Evolutionary conservation across 2,888 invertebrate species (phyloP), one percentile per base, ranked within the genome.

Genomic region (Argyresthia albistria): DNA sequence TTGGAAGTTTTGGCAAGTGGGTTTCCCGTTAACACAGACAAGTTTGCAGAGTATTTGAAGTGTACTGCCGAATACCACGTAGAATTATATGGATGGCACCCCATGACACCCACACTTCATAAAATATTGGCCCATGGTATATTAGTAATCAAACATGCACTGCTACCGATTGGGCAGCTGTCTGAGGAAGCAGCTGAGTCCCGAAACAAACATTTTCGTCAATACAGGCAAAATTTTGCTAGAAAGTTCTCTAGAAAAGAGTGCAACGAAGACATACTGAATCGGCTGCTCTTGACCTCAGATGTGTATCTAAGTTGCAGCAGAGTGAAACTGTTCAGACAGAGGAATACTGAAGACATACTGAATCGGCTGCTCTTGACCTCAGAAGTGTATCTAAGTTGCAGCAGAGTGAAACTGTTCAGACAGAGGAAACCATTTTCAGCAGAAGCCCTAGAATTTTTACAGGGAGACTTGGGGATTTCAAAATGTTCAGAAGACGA

Each of bases 51-150:
- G 7, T 63, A 57, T 56, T n/a, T n/a, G n/a, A n/a, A 43, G 10
- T 56, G 58, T 36, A 65, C 64, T 11, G 62, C 61, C 7, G 46
- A 59, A 55, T 37, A 60, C 3, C 69, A 70, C 57, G 62, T 70
- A 7, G 11, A 58, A 9, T 52, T 67, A 42, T 72, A 67, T 60
- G 36, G 36, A 1, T 69, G 66, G 61, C 53, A 60, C 55, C 59
- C 60, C 10, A 67, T 71, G 70, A 60, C 66, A 43, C 63, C 67
- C 9, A 70, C 66, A 4, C 47, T 69, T 54, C 67, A 66, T 54
- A 67, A 66, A 57, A 55, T 68, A 50, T 53, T 68, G 46, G 54
- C 66, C 8, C 69, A 73, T 59, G 65, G 67, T 2, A 46, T 62
- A 35, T 4, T 25, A 47, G 47, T 47, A 1, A 47, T 47, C 3